Evolutionary conservation across 30 jellyfish, hydroid and myxozoan species (phyloP).

Genomic region (Aurelia aurita): DNA sequence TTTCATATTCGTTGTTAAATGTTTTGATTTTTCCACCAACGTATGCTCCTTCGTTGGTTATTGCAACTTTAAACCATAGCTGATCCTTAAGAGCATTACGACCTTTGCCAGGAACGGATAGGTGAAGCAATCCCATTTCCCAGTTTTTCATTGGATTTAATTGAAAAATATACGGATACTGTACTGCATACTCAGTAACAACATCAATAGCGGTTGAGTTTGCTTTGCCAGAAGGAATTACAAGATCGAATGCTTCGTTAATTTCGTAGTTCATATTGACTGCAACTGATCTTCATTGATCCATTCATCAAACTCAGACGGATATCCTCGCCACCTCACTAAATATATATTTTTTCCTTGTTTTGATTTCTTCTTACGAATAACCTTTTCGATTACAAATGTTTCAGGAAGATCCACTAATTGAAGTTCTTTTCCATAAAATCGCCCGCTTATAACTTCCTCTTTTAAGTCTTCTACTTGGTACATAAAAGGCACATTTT

Average conservation of each 20-base stretch:
- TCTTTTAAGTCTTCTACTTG: constrained; percentile 40
- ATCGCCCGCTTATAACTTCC: constrained; percentile 36
- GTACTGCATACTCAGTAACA: constrained; percentile 1
- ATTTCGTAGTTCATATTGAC: constrained; percentile 34
- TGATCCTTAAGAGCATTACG: constrained; percentile 5
- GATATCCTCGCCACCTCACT: constrained; percentile 43
- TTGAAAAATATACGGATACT: constrained; percentile 3
- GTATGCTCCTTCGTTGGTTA: not conserved
- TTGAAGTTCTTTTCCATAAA: constrained; percentile 59
- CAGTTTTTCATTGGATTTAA: constrained; percentile 6
- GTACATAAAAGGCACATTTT: constrained; percentile 5
- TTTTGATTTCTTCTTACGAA: not conserved
- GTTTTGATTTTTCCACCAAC: not conserved
- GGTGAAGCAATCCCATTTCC: constrained; percentile 47
- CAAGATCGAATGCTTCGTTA: constrained; percentile 38
- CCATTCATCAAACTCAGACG: constrained; percentile 49
- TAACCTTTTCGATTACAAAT: constrained; percentile 23
- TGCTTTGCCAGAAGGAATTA: constrained; percentile 15
- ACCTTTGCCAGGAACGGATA: constrained; percentile 29
- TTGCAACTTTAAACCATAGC: constrained; percentile 20
- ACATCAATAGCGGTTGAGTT: not conserved
- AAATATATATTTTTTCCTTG: constrained; percentile 37
- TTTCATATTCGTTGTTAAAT: not conserved
- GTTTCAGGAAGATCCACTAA: constrained; percentile 35
- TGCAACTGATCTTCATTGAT: constrained; percentile 20